phyloP scores from a whole-genome alignment of 2,888 invertebrate species.

The Muschampia plurimacula region DNA sequence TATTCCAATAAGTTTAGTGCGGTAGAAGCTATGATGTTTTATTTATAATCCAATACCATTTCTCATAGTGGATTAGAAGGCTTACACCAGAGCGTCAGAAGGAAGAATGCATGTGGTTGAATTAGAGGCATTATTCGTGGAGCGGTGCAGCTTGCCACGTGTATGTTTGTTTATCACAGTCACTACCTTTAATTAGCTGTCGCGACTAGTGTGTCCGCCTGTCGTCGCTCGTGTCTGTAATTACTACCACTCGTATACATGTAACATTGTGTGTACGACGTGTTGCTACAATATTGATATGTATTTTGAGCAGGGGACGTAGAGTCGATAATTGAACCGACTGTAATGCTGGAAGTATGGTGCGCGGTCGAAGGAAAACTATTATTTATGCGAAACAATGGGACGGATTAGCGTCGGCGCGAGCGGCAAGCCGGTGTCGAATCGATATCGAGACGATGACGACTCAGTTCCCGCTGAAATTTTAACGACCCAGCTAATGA shows the following conservation, averaged over 20 bases:
- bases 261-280: background rate
- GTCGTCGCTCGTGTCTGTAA: constrained; percentile 24
- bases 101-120: constrained; percentile 31
- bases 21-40: background rate
- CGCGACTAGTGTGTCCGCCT: constrained; percentile 42
- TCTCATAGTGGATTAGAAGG: constrained; percentile 7
- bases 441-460: constrained; percentile 37
- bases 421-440: constrained; percentile 12
- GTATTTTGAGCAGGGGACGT: background rate
- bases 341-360: background rate
- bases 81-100: constrained; percentile 12
- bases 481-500: constrained; percentile 40
- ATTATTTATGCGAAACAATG: constrained; percentile 47
- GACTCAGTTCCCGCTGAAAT: constrained; percentile 40
- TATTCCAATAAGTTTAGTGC: constrained; percentile 4
- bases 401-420: constrained; percentile 48
- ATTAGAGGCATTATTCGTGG: constrained; percentile 30
- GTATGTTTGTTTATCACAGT: constrained; percentile 65
- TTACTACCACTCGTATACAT: constrained; percentile 5
- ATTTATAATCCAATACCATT: constrained; percentile 24
- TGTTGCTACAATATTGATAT: background rate
- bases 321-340: constrained; percentile 15
- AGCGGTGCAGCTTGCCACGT: constrained; percentile 13
- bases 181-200: constrained; percentile 66
- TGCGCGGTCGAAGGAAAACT: constrained; percentile 1